Base-by-base conservation (phyloP, 2,113 vertebrate species). In the Panthera tigris region DNA sequence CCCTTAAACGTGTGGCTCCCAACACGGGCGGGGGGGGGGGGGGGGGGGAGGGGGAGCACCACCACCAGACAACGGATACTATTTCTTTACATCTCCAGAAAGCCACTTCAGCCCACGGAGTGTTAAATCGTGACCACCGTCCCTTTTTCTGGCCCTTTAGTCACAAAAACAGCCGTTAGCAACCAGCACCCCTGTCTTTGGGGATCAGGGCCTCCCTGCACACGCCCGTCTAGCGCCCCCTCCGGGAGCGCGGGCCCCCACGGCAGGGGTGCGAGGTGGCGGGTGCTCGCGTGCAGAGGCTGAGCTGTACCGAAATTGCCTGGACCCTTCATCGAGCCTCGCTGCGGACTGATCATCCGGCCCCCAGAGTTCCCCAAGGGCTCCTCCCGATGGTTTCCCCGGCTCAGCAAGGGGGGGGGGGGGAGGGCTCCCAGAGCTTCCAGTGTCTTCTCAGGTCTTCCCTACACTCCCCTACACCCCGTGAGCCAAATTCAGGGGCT, bases 11-110 rank as follows among this genome's bases (percentile, higher is more conserved):
- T 48, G 9, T 25, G 71, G 27, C 29, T 61, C 71, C 73, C 71
- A 15, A 33, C 63, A 45, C 45, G 8, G 4, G 2, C 1, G 1
- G 4, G 31, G 13, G 31, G 31, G 0, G 27, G 4, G 63, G 31
- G 16, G 13, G 23, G 29, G 52, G 6, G 16, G 6, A 27, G 31
- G 15, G 74, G n/a, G 33, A 41, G 0, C 13, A 13, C 41, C 21
- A 21, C 9, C 2, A 65, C 23, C 41, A 66, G 50, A 66, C 66
- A 66, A 68, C n/a, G 5, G 18, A 68, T 29, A 23, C 45, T 23
- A 18, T 39, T 61, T 27, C 61, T 66, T 69, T 13, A 21, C 5
- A 13, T 68, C 27, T 68, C 25, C 76, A 52, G n/a, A 63, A 66
- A 80, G 45, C 33, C 61, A 21, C 76, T 27, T 52, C 45, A 39